Conservation (phyloP, 2,113 vertebrate genomes). For the Sminthopsis crassicaudata region DNA sequence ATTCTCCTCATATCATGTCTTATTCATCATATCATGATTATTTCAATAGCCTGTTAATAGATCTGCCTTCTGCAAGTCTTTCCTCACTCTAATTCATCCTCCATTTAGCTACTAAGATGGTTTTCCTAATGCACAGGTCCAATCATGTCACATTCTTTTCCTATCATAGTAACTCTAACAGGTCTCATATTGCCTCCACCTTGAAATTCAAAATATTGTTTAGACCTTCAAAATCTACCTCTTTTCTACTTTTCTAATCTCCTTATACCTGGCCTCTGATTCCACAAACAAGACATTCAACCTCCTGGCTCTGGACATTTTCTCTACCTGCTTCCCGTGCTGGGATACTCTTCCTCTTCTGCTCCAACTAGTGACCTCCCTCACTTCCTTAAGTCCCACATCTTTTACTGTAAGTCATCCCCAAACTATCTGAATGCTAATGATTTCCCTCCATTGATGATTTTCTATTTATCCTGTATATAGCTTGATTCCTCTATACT, state of each 20-base stretch:
- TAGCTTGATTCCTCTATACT: neutral
- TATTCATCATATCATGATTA: no score
- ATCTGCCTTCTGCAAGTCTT: neutral
- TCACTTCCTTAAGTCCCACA: neutral
- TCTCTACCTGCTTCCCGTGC: neutral
- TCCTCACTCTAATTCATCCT: neutral
- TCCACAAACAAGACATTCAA: neutral
- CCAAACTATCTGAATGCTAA: neutral
- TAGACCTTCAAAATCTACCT: neutral
- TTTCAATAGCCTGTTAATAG: neutral
- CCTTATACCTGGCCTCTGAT: neutral
- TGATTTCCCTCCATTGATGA: neutral
- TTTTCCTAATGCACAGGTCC: neutral
- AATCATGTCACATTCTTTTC: neutral
- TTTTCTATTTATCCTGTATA: neutral
- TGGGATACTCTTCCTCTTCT: neutral
- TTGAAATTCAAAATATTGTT: neutral
- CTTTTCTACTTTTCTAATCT: neutral
- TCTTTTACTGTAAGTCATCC: neutral
- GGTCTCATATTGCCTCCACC: neutral
- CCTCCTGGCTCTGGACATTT: neutral
- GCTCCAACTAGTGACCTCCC: neutral
- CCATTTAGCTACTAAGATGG: neutral
- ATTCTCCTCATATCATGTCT: neutral
- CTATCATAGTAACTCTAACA: neutral